Evolutionary conservation across 2,888 invertebrate species (phyloP), one percentile per base, ranked within the genome.

Genomic region (Atherix ibis): DNA sequence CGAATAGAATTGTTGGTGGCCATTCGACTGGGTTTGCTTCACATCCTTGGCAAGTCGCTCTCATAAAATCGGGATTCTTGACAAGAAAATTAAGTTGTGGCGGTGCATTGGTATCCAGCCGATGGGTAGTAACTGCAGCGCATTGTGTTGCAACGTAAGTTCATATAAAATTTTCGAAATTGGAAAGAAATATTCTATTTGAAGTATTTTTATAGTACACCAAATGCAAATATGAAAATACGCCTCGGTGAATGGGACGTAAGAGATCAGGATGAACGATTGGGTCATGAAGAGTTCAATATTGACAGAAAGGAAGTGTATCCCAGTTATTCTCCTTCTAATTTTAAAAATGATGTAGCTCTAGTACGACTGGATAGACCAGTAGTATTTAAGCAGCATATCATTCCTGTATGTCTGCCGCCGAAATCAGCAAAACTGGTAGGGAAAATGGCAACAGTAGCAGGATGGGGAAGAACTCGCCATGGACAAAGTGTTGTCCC

Each of bases 241-340:
- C 73, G 91, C 2, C 66, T 91, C 0, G 91, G 91, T 1, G 91
- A 92, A 54, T 89, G 88, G 85, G 89, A 92, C 55, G 88, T 91
- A 0, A 62, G 87, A 1, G 85, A 82, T 34, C 73, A 80, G 13
- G 77, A 80, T 10, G 91, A 91, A 52, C 68, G 81, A 14, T 71
- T 81, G 35, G 69, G 77, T 1, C 87, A 89, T 54, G 91, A 91
- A 50, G 91, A 92, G 58, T 91, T 69, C 51, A 73, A 76, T 3
- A 84, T 91, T 2, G 87, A 88, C 50, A 66, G 87, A 33, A 89
- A 89, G 54, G 88, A 89, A 61, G 88, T 88, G 0, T 89, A 89
- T 52, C 88, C 88, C 0, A 71, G 81, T 31, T 92, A 91, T 52
- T 87, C 88, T 45, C 83, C 89, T 0, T 75, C 84, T 0, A 89